Base-by-base conservation (phyloP, 2,797 vertebrate species). In the Danio tinwini region DNA sequence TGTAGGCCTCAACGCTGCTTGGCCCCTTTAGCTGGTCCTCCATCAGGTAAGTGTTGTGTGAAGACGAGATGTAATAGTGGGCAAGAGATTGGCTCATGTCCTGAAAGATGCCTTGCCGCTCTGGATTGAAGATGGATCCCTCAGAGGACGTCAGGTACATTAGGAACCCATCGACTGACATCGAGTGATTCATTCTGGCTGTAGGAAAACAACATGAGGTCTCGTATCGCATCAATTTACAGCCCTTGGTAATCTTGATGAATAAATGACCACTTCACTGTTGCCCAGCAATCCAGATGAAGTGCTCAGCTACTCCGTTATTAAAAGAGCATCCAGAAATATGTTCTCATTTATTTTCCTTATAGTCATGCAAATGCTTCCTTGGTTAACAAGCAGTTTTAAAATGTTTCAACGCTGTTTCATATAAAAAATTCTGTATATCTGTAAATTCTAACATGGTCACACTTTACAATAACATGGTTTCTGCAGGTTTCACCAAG, bases 1-100 rank as follows among this genome's bases (percentile, higher is more conserved):
- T 98, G 85, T 99, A 99, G 1, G 96, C 97, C 84, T 99, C 98
- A 0, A 96, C 87, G 81, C 97, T 99, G 94, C 97, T 99, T 42
- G 95, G 96, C 61, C 97, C 97, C 21, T 93, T 89, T n/a, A 99
- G 90, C 92, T 99, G 98, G 91, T 99, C 94, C 85, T 96, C 95
- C 87, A 99, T 88, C 69, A 99, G 93, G 88, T 99, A 99, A 47
- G 98, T 99, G 91, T 99, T 99, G 88, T 99, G 98, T 40, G 98
- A 99, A 52, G 97, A 98, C 78, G 95, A 97, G 92, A 99, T 97
- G 90, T 95, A 98, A 88, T 99, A 99, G 89, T 97, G 95, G 90
- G 89, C 95, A 56, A 99, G 94, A 0, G 98, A 95, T 47, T 94
- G 96, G 70, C 79, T 94, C 98, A 99, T 97, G 86, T 99, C 96